phyloP scores from a whole-genome alignment of 2,888 invertebrate genomes.

The Lycocerus yunnanus region DNA sequence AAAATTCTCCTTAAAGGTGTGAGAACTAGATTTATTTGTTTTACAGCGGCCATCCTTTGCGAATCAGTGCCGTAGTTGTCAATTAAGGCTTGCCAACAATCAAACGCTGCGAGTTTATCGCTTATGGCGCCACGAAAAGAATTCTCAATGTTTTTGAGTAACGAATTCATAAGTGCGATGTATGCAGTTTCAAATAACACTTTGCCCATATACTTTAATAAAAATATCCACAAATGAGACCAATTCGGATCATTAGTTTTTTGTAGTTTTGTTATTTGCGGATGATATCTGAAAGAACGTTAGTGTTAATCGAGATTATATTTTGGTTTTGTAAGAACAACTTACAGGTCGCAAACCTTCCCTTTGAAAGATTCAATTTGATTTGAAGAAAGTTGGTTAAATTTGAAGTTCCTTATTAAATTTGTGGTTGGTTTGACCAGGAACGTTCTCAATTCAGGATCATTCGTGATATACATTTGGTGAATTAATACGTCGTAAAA shows the following conservation, averaged over 20 bases:
- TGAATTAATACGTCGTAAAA: slow-evolving; percentile 1
- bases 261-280: slow-evolving; percentile 37
- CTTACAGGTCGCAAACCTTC: neutral
- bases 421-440: neutral
- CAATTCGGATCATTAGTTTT: slow-evolving; percentile 40
- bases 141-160: slow-evolving; percentile 72
- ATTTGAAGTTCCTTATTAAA: neutral
- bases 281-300: slow-evolving; percentile 40
- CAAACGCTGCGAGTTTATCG: slow-evolving; percentile 63
- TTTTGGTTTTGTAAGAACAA: neutral
- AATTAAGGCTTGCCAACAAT: slow-evolving; percentile 70
- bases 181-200: slow-evolving; percentile 44
- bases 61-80: slow-evolving; percentile 65
- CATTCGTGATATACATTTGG: neutral
- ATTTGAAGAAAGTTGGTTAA: neutral
- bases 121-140: slow-evolving; percentile 67
- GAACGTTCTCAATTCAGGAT: neutral
- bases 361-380: neutral
- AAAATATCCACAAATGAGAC: slow-evolving; percentile 47
- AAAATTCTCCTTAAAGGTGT: slow-evolving; percentile 75
- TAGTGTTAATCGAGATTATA: neutral
- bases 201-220: slow-evolving; percentile 43
- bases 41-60: slow-evolving; percentile 61
- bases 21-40: slow-evolving; percentile 70
- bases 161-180: slow-evolving; percentile 43